Evolutionary conservation across 2,888 invertebrate species (phyloP), one percentile per base, ranked within the genome.

Genomic region (Drosophila birchii): DNA sequence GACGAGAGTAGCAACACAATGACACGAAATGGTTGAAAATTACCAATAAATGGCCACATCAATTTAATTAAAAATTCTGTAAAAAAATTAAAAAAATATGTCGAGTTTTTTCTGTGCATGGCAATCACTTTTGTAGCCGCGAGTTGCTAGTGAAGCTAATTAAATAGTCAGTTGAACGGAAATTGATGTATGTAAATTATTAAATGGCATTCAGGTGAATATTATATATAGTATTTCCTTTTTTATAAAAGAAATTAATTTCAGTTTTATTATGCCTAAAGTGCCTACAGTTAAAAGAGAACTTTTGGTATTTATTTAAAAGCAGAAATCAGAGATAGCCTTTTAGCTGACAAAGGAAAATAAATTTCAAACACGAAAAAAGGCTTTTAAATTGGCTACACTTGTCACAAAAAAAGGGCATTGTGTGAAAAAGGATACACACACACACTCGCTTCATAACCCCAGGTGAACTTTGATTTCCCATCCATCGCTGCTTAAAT

Each of bases 41-140:
- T 36, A 67, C 41, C 55, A 23, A 36, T 49, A 67, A 49, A 68
- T 67, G 68, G 68, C 55, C 41, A 68, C 55, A 68, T 68, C 47
- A 68, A 68, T 68, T 68, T 55, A 68, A 68, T 68, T 68, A 55
- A 68, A 68, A 68, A 41, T 44, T 11, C 41, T 26, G 47, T 54
- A 45, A 20, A 26, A 26, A 9, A 16, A 23, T 18, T 45, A n/a
- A 39, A 26, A 47, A 43, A 54, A 26, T 11, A 26, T 11, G n/a
- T 43, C 3, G 12, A 29, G 1, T 36, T 29, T 41, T 18, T 36
- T 29, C 12, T 18, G 26, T 26, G 29, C 39, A 3, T 5, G 16
- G 3, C 14, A n/a, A 16, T 45, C 62, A 43, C 34, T 51, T 43
- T 34, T 41, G 9, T 14, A 29, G 29, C 8, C 32, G 36, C 14